These are phyloP conservation scores for Eremobia ochroleuca DNA, from an alignment of 2,888 invertebrate genomes.

Conservation along the genomic window DNA sequence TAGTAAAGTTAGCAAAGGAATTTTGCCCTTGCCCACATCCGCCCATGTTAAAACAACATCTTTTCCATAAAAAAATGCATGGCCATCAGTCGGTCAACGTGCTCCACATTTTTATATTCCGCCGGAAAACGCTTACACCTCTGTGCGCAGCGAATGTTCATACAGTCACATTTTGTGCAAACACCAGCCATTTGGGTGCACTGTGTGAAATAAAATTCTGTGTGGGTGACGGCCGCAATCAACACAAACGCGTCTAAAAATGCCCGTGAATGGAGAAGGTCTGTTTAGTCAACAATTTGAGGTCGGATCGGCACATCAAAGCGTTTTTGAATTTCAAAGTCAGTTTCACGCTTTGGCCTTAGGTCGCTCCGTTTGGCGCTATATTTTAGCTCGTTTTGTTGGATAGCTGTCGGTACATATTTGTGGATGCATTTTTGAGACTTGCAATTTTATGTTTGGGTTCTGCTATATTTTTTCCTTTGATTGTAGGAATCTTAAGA, in stretches of 20 bases:
- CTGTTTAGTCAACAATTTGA: constrained; percentile 77
- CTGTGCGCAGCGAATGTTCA: constrained; percentile 22
- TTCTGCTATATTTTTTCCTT: not conserved
- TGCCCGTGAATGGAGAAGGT: constrained; percentile 58
- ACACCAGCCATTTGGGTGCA: constrained; percentile 54
- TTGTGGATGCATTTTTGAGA: constrained; percentile 41
- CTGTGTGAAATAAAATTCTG: constrained; percentile 47
- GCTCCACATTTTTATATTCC: constrained; percentile 49
- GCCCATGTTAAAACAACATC: not conserved
- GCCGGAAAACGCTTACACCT: constrained; percentile 21
- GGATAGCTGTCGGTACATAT: constrained; percentile 60
- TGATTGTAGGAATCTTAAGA: not conserved
- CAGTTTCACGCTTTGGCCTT: constrained; percentile 68
- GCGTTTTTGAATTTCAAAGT: constrained; percentile 77
- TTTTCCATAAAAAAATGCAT: constrained; percentile 31
- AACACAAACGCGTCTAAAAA: constrained; percentile 65
- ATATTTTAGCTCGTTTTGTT: constrained; percentile 67
- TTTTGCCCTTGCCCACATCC: not conserved
- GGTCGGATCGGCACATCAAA: constrained; percentile 75
- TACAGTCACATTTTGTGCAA: constrained; percentile 56
- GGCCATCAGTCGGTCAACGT: constrained; percentile 35
- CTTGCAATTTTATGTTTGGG: not conserved
- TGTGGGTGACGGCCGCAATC: constrained; percentile 53
- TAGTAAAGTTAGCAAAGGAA: not conserved
- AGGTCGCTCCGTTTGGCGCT: constrained; percentile 55